These are phyloP conservation scores for Psammodynastes pulverulentus DNA, from an alignment of 2,113 vertebrate species.

Conservation along the genomic window DNA sequence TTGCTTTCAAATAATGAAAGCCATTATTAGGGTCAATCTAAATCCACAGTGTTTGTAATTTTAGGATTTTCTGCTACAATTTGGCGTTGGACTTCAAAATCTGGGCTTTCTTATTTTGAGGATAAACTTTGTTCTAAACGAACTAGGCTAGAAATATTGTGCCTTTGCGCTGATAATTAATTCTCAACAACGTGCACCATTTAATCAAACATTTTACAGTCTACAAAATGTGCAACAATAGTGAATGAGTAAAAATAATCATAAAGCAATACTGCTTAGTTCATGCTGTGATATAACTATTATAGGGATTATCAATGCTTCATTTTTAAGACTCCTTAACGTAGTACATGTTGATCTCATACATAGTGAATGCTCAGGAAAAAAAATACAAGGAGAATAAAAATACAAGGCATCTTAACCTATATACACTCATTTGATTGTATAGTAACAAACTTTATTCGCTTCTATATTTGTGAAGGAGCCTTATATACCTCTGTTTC, in stretches of 20 bases:
- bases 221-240: constrained; percentile 42
- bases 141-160: constrained; percentile 39
- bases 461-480: background rate
- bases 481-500: background rate
- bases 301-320: constrained; percentile 24
- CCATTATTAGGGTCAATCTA: constrained; percentile 68
- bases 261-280: constrained; percentile 16
- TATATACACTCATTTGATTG: background rate
- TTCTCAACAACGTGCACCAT: constrained; percentile 41
- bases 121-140: constrained; percentile 60
- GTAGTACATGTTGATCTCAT: background rate
- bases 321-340: background rate
- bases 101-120: constrained; percentile 54
- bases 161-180: constrained; percentile 44
- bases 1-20: constrained; percentile 72
- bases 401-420: background rate
- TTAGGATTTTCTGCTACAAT: constrained; percentile 63
- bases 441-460: background rate
- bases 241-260: constrained; percentile 24
- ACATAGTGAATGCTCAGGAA: background rate
- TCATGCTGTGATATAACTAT: constrained; percentile 30
- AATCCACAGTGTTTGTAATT: constrained; percentile 63
- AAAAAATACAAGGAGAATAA: background rate
- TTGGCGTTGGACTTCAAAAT: constrained; percentile 53
- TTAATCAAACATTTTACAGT: constrained; percentile 54